Evolutionary conservation across 1,140 invertebrate genomes (phyloP), one percentile per base, ranked within the genome.

Genomic region (Brachionus rubens): DNA sequence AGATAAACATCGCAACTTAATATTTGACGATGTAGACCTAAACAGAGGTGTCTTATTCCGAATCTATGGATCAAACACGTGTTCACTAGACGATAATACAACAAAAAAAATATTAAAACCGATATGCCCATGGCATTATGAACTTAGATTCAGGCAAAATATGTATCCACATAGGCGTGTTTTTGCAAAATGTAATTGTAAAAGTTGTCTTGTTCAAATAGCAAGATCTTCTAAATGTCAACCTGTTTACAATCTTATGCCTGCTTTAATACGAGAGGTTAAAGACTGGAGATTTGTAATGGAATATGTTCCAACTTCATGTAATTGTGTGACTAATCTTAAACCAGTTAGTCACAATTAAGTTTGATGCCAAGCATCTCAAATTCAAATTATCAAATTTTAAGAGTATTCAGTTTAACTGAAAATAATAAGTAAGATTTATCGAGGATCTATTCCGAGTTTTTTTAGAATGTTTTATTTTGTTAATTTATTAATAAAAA

Each of bases 121-220:
- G 3, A 40, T 65, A 3, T 65, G 59, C 14, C 59, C 59, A 21
- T 65, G 59, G 59, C 59, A 65, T 24, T 41, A 65, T 43, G 59
- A 65, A 36, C 59, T 65, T 1, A 65, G 59, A 43, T 65, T 43
- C 26, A 65, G 59, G n/a, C 33, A 41, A 41, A 65, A 65, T 24
- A 65, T 65, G 59, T 65, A 41, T 65, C 59, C 59, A 10, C 33
- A 43, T 10, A 16, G 33, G 43, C 10, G 59, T 1, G 36, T 43
- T 0, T 65, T 65, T 43, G 16, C 59, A 7, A 43, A 21, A 41
- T 65, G 59, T 43, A 65, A 65, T 43, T 65, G 59, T 24, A 30
- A 33, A 1, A 59, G 16, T 4, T 65, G 59, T 24, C 12, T 65
- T 3, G 41, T 43, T 14, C 19, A 65, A 21, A 43, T 24, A 19